Conservation (phyloP, 2,888 invertebrate species). For the Laspeyria flexula region DNA sequence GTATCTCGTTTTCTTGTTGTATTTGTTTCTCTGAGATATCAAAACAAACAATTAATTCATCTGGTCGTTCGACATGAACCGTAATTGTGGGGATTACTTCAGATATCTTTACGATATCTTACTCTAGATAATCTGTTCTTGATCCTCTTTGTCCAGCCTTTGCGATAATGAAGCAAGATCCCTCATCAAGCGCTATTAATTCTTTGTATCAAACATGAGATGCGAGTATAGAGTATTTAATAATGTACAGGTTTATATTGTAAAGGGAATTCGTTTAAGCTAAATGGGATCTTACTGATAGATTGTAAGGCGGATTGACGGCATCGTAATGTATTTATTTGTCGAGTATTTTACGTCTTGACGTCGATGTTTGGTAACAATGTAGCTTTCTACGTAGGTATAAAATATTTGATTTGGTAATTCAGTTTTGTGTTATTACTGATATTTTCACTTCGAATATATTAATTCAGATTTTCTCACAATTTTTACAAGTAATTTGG, state of each 20-base stretch:
- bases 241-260: slow-evolving; percentile 10
- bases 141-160: slow-evolving; percentile 18
- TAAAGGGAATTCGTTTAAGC: slow-evolving; percentile 2
- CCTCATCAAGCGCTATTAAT: slow-evolving; percentile 32
- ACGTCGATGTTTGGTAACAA: background rate
- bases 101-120: slow-evolving; percentile 11
- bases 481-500: no score
- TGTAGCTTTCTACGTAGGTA: no score
- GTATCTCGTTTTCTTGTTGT: background rate
- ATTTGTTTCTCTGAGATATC: background rate
- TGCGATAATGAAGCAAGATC: slow-evolving; percentile 30
- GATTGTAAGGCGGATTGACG: background rate
- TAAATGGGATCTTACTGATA: slow-evolving; percentile 1
- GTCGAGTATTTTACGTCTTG: background rate
- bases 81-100: slow-evolving; percentile 9
- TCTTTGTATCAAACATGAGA: slow-evolving; percentile 20
- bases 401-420: no score
- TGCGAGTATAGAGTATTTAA: background rate
- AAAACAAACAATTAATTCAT: slow-evolving; percentile 24
- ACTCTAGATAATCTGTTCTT: slow-evolving; percentile 25
- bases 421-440: no score
- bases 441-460: no score
- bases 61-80: slow-evolving; percentile 9
- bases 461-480: no score
- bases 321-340: background rate